Evolutionary conservation across 2,797 vertebrate species (phyloP).

Genomic region (Carcharodon carcharias): DNA sequence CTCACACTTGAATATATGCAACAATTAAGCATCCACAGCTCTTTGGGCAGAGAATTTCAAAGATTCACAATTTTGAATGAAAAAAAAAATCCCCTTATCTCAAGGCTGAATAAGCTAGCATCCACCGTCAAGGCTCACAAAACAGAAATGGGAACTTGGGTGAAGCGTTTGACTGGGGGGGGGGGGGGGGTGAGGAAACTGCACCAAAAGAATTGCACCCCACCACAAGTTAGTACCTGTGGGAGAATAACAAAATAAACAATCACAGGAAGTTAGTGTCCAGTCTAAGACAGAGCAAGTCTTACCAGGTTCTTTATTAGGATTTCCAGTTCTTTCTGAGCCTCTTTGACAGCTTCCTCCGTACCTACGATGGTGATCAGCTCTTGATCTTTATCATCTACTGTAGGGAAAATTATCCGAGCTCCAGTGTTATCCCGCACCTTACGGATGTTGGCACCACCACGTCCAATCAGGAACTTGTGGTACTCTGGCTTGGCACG

Average conservation of each 20-base stretch:
- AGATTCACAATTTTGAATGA: too few relatives aligned
- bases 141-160: background rate
- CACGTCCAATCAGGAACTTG: conserved; percentile 96
- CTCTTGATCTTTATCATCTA: conserved; percentile 92
- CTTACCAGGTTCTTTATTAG: conserved; percentile 86
- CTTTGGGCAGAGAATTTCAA: too few relatives aligned
- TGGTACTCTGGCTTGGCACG: conserved; percentile 96
- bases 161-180: background rate
- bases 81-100: too few relatives aligned
- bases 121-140: background rate
- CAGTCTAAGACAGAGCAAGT: background rate
- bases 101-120: background rate
- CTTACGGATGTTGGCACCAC: conserved; percentile 92
- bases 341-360: conserved; percentile 86
- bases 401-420: conserved; percentile 86
- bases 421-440: conserved; percentile 93
- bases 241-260: background rate
- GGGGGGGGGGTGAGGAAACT: too few relatives aligned
- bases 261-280: background rate
- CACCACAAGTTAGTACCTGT: background rate
- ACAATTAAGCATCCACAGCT: too few relatives aligned
- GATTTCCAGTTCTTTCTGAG: conserved; percentile 83
- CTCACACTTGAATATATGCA: too few relatives aligned
- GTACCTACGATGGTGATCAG: conserved; percentile 94
- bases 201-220: background rate